Base-by-base conservation (phyloP, 2,888 invertebrate species). In the Dione juno region DNA sequence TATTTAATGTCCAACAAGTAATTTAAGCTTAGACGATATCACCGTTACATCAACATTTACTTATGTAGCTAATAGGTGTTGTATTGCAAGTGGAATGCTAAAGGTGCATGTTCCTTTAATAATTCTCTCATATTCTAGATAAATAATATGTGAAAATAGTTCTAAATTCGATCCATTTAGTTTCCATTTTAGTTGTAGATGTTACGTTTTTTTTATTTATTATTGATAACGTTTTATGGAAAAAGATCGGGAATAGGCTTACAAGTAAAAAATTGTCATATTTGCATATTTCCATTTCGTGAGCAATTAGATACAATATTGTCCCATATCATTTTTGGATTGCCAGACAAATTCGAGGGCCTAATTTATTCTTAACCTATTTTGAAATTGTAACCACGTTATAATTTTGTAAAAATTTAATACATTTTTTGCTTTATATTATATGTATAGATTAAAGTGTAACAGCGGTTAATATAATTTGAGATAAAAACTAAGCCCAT, bases 401-500 rank as follows among this genome's bases (percentile, higher is more conserved):
- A n/a, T 50, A 48, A 48, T 48, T 19, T 28, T 28, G 5, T 28
- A 5, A 28, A 5, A 28, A 28, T 5, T 28, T 2, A 28, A 28
- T 28, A 28, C 5, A 2, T 28, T 28, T 3, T 28, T 19, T 50
- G 6, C 6, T 50, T 11, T 50, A 19, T 19, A 50, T 50, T 11
- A 11, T 5, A 50, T 50, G 19, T 5, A 50, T 10, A 10, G 6
- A 50, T 50, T 19, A 50, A 50, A 50, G 11, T 10, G 6, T 21
- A 50, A 21, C 57, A 40, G 0, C 16, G 16, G 6, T 37, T 11
- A 16, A 37, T n/a, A 16, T 57, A 9, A 52, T 21, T 37, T 1
- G 11, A 57, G 11, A 37, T 13, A 57, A 37, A 54, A 57, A 69
- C 67, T 41, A 61, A 63, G 70, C 41, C 66, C 48, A 59, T 35